These are phyloP conservation scores for chimpanzee (Pan troglodytes) DNA, from an alignment of 2,113 vertebrate genomes.

Conservation along the genomic window NHGRI_mPanTro3-v2.1_pri NC_072401.2:113734001-113734500, in stretches of 20 bases:
- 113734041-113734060: not conserved
- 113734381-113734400: not conserved
- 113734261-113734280: not conserved
- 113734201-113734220: not conserved
- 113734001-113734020: not conserved
- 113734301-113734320: not conserved
- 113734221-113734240: not conserved
- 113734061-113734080: not conserved
- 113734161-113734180: not conserved
- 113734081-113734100: not conserved
- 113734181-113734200: not conserved
- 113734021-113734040: not conserved
- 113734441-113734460: not conserved
- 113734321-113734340: not conserved
- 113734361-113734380: not conserved
- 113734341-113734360: not conserved
- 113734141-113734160: not conserved
- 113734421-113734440: not conserved
- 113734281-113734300: not conserved
- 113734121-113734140: not conserved
- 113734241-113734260: not conserved
- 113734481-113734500: too few relatives aligned
- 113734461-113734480: not conserved
- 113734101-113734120: not conserved
- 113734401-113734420: not conserved